A percentile compares a stretch with the other conserved stretches of the same genome.
phyloP scores from a whole-genome alignment of 2,797 vertebrate species.

The Uromys caudimaculatus region DNA sequence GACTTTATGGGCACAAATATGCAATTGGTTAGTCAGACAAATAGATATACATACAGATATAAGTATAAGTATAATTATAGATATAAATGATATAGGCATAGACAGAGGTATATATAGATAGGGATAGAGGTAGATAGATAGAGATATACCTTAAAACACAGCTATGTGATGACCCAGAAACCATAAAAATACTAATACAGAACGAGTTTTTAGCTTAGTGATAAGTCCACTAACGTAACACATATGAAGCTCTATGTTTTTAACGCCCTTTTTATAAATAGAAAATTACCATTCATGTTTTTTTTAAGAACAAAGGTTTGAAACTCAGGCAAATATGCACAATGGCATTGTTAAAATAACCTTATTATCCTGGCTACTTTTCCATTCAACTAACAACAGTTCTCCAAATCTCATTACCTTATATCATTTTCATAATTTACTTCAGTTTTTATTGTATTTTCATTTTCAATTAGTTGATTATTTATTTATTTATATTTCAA shows the following conservation, averaged over 20 bases:
- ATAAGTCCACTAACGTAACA: not conserved
- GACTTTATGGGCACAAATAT: not conserved
- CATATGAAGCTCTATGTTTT: not conserved
- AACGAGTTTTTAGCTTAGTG: not conserved
- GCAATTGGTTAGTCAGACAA: not conserved
- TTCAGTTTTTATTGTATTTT: not conserved
- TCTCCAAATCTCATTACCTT: not conserved
- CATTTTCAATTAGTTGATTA: not conserved
- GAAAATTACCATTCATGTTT: not conserved
- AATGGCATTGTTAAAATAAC: not conserved
- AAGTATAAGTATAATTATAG: too few relatives aligned
- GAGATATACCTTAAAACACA: not conserved
- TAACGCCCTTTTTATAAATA: not conserved
- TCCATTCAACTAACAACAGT: not conserved
- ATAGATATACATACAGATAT: not conserved
- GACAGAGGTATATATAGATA: too few relatives aligned
- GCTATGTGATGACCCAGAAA: not conserved
- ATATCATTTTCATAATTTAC: not conserved
- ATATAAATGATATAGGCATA: too few relatives aligned
- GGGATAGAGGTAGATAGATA: too few relatives aligned
- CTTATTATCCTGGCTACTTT: not conserved
- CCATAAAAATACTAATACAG: not conserved
- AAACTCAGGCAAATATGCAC: not conserved
- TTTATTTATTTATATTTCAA: not conserved
- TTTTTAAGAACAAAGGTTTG: not conserved